phyloP scores from a whole-genome alignment of 2,113 vertebrate species.

The Microtus richardsoni region DNA sequence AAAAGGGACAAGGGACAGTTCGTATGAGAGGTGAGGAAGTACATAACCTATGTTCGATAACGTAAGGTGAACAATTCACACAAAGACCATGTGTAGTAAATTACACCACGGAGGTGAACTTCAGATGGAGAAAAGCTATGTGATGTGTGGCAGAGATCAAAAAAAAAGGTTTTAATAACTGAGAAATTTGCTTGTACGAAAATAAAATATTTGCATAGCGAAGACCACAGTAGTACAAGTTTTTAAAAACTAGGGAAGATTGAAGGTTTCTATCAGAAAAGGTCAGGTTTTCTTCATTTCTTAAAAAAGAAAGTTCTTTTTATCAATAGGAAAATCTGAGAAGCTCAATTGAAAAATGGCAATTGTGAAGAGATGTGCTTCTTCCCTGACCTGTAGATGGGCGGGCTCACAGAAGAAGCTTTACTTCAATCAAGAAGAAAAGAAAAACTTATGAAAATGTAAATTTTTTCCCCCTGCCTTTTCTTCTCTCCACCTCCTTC shows the following conservation, averaged over 20 bases:
- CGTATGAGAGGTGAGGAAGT: not conserved
- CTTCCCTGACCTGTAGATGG: not conserved
- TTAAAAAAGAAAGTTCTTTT: not conserved
- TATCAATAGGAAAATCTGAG: not conserved
- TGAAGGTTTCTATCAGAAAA: not conserved
- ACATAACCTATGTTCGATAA: not conserved
- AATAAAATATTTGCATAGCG: not conserved
- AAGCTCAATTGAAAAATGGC: slow-evolving; percentile 10
- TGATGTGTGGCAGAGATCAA: not conserved
- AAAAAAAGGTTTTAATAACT: not conserved
- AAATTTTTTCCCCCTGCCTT: not conserved
- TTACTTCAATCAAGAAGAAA: not conserved
- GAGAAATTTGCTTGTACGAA: not conserved
- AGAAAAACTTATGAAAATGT: not conserved
- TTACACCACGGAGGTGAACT: not conserved
- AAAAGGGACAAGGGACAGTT: not conserved
- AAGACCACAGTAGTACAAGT: not conserved
- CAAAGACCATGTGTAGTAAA: not conserved
- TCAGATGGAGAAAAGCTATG: not conserved
- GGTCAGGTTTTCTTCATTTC: not conserved
- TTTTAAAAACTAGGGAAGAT: not conserved
- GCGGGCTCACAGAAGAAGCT: not conserved
- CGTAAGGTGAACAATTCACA: not conserved
- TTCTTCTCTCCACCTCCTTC: not conserved
- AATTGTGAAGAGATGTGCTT: not conserved